These are phyloP conservation scores for Drosophila diplacantha DNA, from an alignment of 2,888 invertebrate genomes.

Conservation along the genomic window DNA sequence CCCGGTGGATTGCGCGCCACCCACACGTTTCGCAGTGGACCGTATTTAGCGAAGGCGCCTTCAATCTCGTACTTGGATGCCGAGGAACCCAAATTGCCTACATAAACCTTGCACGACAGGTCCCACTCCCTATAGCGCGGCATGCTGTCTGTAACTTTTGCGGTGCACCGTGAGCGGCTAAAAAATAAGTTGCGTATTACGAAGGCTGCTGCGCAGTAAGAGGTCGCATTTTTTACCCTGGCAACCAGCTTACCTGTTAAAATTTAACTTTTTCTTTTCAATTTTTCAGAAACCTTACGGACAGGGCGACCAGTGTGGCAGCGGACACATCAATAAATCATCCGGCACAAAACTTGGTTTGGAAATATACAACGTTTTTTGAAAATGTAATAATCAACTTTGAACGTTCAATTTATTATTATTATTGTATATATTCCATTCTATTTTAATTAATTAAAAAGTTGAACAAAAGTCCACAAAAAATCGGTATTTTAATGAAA, in stretches of 20 bases:
- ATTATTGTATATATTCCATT: background rate
- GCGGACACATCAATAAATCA: background rate
- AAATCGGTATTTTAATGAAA: no score
- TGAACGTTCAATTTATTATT: background rate
- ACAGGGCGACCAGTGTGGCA: slow-evolving; percentile 1
- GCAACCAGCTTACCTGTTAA: background rate
- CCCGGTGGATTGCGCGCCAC: slow-evolving; percentile 94
- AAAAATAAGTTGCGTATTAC: background rate
- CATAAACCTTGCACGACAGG: slow-evolving; percentile 91
- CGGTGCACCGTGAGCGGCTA: background rate
- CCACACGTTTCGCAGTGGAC: slow-evolving; percentile 92
- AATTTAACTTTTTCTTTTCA: slow-evolving; percentile 1
- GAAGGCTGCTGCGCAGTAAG: no score
- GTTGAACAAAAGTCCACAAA: no score
- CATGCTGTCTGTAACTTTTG: slow-evolving; percentile 55
- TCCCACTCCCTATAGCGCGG: slow-evolving; percentile 85
- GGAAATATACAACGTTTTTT: background rate
- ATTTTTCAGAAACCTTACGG: slow-evolving; percentile 2
- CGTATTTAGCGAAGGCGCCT: slow-evolving; percentile 89
- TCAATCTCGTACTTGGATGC: slow-evolving; percentile 92
- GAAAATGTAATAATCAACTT: background rate
- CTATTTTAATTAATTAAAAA: no score
- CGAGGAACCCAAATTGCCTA: slow-evolving; percentile 91
- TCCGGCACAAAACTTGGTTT: no score
- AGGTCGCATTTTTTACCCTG: fast-evolving